Conservation (phyloP, 2,113 vertebrate species). For the Apeltes quadracus region DNA sequence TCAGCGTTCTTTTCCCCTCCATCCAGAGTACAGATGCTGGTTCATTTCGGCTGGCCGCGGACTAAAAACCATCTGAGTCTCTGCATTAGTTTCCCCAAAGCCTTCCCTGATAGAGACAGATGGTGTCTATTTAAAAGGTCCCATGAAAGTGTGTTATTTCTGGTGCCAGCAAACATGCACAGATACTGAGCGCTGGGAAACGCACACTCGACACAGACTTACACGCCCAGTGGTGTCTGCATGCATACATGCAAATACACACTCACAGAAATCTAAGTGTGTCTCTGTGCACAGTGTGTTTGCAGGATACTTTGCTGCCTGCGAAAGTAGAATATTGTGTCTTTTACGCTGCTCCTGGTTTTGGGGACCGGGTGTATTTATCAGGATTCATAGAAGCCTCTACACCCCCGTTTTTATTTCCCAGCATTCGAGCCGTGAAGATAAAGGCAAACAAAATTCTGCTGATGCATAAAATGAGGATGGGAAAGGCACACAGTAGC, state of each 20-base stretch:
- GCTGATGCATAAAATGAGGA: slow-evolving; percentile 79
- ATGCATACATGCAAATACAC: slow-evolving; percentile 29
- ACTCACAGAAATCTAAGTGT: slow-evolving; percentile 1
- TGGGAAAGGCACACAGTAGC: slow-evolving; percentile 77
- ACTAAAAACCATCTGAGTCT: slow-evolving; percentile 60
- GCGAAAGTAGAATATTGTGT: slow-evolving; percentile 45
- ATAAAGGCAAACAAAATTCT: slow-evolving; percentile 73
- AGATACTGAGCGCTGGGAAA: slow-evolving; percentile 53
- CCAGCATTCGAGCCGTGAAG: slow-evolving; percentile 66
- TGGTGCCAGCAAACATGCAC: slow-evolving; percentile 61
- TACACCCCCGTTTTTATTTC: slow-evolving; percentile 16
- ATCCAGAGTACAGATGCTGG: slow-evolving; percentile 43
- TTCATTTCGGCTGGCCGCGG: slow-evolving; percentile 49
- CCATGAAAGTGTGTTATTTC: slow-evolving; percentile 76
- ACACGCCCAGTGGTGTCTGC: slow-evolving; percentile 36
- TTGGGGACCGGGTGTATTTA: slow-evolving; percentile 47
- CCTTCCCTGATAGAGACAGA: slow-evolving; percentile 74
- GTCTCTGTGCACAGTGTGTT: neutral
- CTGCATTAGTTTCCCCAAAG: slow-evolving; percentile 73
- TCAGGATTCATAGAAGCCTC: slow-evolving; percentile 47
- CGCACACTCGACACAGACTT: slow-evolving; percentile 38
- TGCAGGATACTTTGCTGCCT: slow-evolving; percentile 23
- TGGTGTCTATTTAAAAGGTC: slow-evolving; percentile 78
- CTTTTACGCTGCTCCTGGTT: slow-evolving; percentile 40
- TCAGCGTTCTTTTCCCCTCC: slow-evolving; percentile 26